Base-by-base conservation (phyloP, 2,113 vertebrate species). In the Dicrurus megarhynchus region DNA sequence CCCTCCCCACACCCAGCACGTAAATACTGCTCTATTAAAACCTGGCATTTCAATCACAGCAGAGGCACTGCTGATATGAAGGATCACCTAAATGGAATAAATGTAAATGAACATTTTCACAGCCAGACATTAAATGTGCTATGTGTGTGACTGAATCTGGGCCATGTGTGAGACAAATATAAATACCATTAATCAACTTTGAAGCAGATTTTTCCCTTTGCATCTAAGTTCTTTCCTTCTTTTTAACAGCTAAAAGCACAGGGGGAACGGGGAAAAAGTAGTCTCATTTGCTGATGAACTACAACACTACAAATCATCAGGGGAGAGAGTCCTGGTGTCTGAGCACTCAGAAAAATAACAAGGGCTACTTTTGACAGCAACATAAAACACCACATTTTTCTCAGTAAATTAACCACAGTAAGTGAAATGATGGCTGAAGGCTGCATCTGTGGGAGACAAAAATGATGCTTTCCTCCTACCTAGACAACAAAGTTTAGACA, bases 381-480 rank as follows among this genome's bases (percentile, higher is more conserved):
- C 47, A 87, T 23, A 67, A 92, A 89, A 4, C 46, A 68, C 12
- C 2, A 10, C 3, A 19, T 83, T 85, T 94, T 97, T 90, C 65
- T 91, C 61, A 68, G 69, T 68, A 86, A 89, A 93, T 95, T 89
- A 93, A 87, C n/a, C 83, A 63, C 39, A 74, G n/a, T 44, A 78
- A 90, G 32, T 57, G 74, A 84, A 86, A 52, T 67, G 71, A 73
- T 83, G 42, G 27, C 24, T 92, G 85, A 77, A 69, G 9, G 9
- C 39, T 67, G 63, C 63, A 52, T 50, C 71, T 70, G 47, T 57
- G 67, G 46, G 60, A 86, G 79, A 55, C 52, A 59, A 67, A 82
- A 90, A 46, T n/a, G 39, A 8, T 6, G 4, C 30, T 89, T 90
- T 63, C 26, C 50, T 69, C 24, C 10, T 46, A 74, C 55, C 42